Conservation (phyloP, 2,113 vertebrate species). For the Apodemus speciosus region DNA sequence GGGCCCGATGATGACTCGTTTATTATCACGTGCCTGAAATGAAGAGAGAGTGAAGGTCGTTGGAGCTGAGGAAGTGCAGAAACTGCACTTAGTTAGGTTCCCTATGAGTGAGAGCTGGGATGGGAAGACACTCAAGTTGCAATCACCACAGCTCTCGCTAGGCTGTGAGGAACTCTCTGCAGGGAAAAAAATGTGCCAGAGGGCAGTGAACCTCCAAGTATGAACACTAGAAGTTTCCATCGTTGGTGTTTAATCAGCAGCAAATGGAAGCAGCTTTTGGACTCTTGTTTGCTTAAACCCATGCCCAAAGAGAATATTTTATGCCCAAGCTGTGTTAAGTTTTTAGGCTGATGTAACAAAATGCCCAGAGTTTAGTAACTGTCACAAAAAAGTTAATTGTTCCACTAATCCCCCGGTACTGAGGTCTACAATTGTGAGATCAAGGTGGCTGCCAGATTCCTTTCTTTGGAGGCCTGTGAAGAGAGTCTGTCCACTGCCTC, state of each 20-base stretch:
- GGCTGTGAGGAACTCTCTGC: slow-evolving; percentile 28
- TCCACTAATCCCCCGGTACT: background rate
- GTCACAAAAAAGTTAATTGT: background rate
- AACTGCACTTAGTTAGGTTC: background rate
- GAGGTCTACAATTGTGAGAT: background rate
- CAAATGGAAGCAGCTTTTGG: background rate
- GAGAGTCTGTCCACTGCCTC: background rate
- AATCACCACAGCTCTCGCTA: background rate
- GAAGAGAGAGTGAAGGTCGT: background rate
- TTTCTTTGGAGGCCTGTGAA: background rate
- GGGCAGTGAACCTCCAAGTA: background rate
- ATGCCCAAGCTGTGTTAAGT: background rate
- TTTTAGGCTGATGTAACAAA: background rate
- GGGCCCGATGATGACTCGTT: background rate
- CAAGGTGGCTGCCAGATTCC: background rate
- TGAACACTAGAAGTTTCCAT: background rate
- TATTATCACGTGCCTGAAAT: background rate
- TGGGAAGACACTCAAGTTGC: background rate
- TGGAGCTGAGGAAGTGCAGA: background rate
- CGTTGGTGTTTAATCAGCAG: background rate
- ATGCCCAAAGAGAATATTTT: background rate
- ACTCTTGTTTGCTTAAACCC: background rate
- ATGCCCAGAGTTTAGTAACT: background rate
- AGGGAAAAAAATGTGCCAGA: background rate
- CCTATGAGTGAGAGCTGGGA: background rate